Conservation (phyloP, 2,888 invertebrate genomes). For the Apodemia hepburni region DNA sequence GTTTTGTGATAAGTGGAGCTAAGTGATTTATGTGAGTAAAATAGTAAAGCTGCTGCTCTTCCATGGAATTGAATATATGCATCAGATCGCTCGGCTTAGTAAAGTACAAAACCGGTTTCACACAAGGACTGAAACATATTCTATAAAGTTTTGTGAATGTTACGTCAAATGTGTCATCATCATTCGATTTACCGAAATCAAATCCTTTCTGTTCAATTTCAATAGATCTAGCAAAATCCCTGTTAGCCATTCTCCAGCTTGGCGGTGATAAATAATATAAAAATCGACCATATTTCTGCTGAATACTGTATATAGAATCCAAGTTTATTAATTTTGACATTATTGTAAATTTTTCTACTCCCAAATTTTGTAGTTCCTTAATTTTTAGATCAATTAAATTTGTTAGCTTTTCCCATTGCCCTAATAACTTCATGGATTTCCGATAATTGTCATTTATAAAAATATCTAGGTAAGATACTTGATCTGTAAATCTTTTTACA, state of each 20-base stretch:
- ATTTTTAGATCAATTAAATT: constrained; percentile 58
- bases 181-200: constrained; percentile 52
- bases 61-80: constrained; percentile 79
- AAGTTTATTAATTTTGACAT: constrained; percentile 76
- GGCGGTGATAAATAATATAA: constrained; percentile 84
- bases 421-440: constrained; percentile 77
- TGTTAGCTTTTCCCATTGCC: constrained; percentile 68
- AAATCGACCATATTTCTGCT: constrained; percentile 84
- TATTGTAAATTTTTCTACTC: constrained; percentile 51
- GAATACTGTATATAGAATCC: constrained; percentile 81
- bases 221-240: constrained; percentile 65
- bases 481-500: constrained; percentile 65
- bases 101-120: constrained; percentile 79
- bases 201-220: constrained; percentile 70
- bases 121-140: constrained; percentile 54
- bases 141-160: constrained; percentile 70
- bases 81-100: constrained; percentile 74
- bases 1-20: constrained; percentile 68
- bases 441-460: constrained; percentile 82
- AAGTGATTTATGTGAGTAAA: constrained; percentile 81
- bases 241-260: constrained; percentile 77
- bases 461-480: constrained; percentile 79
- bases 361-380: constrained; percentile 62
- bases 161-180: constrained; percentile 59
- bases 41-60: constrained; percentile 82